Conservation (phyloP, 2,797 vertebrate species). For the Protosalanx chinensis region DNA sequence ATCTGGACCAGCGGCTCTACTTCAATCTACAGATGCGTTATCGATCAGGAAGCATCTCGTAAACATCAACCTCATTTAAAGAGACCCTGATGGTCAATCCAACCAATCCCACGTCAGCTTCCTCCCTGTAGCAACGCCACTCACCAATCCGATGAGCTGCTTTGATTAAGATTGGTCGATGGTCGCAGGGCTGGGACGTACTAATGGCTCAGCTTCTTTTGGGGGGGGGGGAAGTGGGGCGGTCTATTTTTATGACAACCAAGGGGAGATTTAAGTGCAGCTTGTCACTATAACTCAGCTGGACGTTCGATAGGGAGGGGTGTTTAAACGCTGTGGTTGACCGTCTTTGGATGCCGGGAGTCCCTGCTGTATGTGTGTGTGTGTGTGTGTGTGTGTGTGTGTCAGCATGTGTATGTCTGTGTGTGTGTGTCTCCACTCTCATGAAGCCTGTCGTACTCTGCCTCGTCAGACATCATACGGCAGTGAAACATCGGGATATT, state of each 20-base stretch:
- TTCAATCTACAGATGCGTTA: constrained; percentile 51
- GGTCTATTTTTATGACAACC: constrained; percentile 24
- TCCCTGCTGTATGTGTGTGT: no score
- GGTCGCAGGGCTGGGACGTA: constrained; percentile 30
- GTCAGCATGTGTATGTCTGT: no score
- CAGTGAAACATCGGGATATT: no score
- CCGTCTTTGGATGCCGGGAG: constrained; percentile 6
- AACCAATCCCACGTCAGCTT: constrained; percentile 41
- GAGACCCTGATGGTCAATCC: constrained; percentile 26
- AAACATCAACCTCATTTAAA: constrained; percentile 23
- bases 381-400: no score
- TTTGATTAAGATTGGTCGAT: constrained; percentile 42
- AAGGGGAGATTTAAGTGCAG: constrained; percentile 25
- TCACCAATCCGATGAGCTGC: constrained; percentile 41
- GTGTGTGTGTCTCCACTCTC: no score
- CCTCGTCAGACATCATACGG: no score
- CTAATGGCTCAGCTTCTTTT: constrained; percentile 21
- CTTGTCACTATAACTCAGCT: constrained; percentile 33
- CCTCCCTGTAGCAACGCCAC: constrained; percentile 39
- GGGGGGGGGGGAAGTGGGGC: constrained; percentile 1
- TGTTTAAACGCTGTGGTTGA: constrained; percentile 31
- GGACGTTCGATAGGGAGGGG: constrained; percentile 30
- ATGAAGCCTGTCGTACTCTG: no score
- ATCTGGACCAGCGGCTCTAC: constrained; percentile 21
- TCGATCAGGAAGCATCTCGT: constrained; percentile 29